Base-by-base conservation (phyloP, 2,888 invertebrate species). In the Carpatolechia fugitivella region DNA sequence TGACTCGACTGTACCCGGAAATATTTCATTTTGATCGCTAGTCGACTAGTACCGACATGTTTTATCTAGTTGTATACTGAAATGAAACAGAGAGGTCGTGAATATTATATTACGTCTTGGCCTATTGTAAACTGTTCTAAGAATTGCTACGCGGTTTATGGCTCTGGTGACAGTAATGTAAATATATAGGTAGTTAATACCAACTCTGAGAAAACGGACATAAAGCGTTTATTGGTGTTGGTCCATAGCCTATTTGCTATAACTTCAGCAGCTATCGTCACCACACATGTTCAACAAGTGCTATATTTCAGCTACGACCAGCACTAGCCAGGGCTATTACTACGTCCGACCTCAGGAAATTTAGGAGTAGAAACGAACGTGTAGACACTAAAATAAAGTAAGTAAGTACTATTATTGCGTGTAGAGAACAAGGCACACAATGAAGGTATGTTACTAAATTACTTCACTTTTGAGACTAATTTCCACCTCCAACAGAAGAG, bases 401-500 rank as follows among this genome's bases (percentile, higher is more conserved):
- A 33, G 2, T 33, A 11, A 33, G 44, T 13, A 3, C 29, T 29
- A 29, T 44, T 44, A 44, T 29, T 13, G 29, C 44, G 29, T 44
- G 44, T 44, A 20, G 10, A 20, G 24, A 44, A 20, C 44, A n/a
- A 31, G 7, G 14, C 16, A 31, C 24, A 16, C 10, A 46, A 47
- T 30, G 48, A 40, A 16, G 48, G 61, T 54, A 61, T 59, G 59
- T 38, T 62, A 16, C 6, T 65, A 70, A 70, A 66, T 67, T 60
- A 61, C 62, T 54, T 41, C 44, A 49, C 52, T 52, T 49, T 51
- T 55, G 61, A 62, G 59, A 56, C 61, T 66, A 68, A 72, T 70
- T 67, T 67, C 58, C 64, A 62, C 61, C 60, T 63, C 63, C 60
- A 61, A 65, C 57, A 65, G 57, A 60, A 60, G 56, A 38, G 38